Evolutionary conservation across 2,113 vertebrate species (phyloP).

Genomic region (Uropsilus gracilis): DNA sequence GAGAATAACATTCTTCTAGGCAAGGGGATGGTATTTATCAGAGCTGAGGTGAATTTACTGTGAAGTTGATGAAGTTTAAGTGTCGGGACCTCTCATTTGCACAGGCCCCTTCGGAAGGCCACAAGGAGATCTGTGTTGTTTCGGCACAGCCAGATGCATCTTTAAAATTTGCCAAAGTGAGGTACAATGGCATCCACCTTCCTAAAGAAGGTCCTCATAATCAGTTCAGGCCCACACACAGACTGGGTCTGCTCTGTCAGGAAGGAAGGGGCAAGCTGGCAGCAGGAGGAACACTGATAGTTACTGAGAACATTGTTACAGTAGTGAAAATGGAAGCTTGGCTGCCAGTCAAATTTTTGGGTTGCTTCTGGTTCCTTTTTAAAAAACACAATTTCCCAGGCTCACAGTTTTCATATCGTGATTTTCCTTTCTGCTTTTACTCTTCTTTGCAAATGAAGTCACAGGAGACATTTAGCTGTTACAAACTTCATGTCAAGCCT

Average conservation of each 20-base stretch:
- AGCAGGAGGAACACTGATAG: background rate
- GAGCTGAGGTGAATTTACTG: background rate
- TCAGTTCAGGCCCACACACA: background rate
- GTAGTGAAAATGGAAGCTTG: background rate
- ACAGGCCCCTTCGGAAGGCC: background rate
- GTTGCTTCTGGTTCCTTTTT: background rate
- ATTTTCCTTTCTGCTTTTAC: slow-evolving; percentile 61
- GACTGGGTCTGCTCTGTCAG: background rate
- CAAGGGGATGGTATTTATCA: background rate
- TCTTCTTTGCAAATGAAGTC: slow-evolving; percentile 72
- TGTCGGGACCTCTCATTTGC: background rate
- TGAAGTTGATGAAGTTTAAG: background rate
- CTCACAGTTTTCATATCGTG: slow-evolving; percentile 24
- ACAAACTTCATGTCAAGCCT: slow-evolving; percentile 74
- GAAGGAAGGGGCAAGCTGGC: background rate
- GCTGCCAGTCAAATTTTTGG: background rate
- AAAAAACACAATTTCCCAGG: slow-evolving; percentile 38
- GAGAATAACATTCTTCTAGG: background rate
- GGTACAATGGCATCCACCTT: background rate
- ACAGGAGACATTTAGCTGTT: slow-evolving; percentile 74
- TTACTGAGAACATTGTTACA: background rate
- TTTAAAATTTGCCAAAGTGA: background rate
- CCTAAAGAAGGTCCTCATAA: background rate
- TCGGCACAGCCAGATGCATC: background rate
- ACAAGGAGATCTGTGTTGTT: background rate